phyloP scores from a whole-genome alignment of 2,888 invertebrate genomes.

The Spilosoma lubricipeda region DNA sequence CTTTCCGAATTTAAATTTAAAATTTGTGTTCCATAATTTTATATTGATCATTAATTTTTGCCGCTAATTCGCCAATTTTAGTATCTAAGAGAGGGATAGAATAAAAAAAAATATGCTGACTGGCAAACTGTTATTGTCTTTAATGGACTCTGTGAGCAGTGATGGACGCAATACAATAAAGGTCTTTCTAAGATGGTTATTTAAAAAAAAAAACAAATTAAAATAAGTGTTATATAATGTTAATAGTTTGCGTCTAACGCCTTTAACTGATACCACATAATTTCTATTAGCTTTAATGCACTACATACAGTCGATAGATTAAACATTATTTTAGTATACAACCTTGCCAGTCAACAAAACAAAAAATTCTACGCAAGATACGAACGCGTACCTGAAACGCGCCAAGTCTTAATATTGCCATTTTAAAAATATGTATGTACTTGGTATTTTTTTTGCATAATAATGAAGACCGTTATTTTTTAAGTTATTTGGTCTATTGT shows the following conservation, averaged over 20 bases:
- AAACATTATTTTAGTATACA: not conserved
- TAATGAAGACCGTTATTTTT: slow-evolving; percentile 47
- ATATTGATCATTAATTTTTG: slow-evolving; percentile 15
- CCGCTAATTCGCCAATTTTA: slow-evolving; percentile 30
- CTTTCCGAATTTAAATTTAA: not conserved
- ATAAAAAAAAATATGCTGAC: slow-evolving; percentile 9
- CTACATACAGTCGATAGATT: not conserved
- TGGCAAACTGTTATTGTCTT: slow-evolving; percentile 1
- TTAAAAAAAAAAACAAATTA: not conserved
- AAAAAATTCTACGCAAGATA: slow-evolving; percentile 42
- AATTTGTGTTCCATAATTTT: not conserved
- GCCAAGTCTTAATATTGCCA: slow-evolving; percentile 61
- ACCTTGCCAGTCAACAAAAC: slow-evolving; percentile 19
- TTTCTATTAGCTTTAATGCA: not conserved
- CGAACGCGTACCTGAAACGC: slow-evolving; percentile 58
- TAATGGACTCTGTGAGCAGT: not conserved
- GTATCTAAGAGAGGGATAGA: slow-evolving; percentile 14
- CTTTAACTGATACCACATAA: not conserved
- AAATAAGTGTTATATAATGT: not conserved
- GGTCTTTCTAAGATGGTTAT: not conserved
- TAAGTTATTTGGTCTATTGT: slow-evolving; percentile 47
- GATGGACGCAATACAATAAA: not conserved
- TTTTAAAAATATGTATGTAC: slow-evolving; percentile 44
- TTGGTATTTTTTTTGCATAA: slow-evolving; percentile 59
- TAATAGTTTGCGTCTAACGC: not conserved